A percentile compares a stretch with the other conserved stretches of the same genome.
phyloP scores from a whole-genome alignment of 2,888 invertebrate genomes.

The Trissoscelio sp. region DNA sequence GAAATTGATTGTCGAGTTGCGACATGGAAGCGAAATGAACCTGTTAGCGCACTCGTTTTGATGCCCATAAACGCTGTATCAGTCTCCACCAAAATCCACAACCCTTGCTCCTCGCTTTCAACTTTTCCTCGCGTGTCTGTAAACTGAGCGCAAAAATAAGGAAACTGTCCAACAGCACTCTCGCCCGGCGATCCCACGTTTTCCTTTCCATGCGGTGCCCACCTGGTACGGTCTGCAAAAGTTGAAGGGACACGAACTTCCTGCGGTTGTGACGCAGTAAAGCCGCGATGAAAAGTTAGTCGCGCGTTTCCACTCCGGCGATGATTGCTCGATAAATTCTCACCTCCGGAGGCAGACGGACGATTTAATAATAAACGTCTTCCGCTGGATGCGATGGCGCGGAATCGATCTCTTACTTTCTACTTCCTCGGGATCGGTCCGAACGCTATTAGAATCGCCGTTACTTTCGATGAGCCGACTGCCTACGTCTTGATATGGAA shows the following conservation, averaged over 20 bases:
- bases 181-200: conserved; percentile 37
- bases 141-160: not conserved
- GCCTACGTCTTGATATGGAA: conserved; percentile 56
- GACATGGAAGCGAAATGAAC: conserved; percentile 38
- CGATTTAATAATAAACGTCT: conserved; percentile 74
- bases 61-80: conserved; percentile 8
- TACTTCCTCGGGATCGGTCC: conserved; percentile 69
- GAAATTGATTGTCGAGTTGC: conserved; percentile 46
- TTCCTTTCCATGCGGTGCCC: conserved; percentile 37
- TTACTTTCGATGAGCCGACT: conserved; percentile 59
- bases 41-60: conserved; percentile 2
- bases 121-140: conserved; percentile 9
- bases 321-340: conserved; percentile 70
- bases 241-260: conserved; percentile 14
- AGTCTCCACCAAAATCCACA: conserved; percentile 11
- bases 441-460: conserved; percentile 45
- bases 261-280: conserved; percentile 16
- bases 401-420: conserved; percentile 76
- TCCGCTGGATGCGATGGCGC: conserved; percentile 71
- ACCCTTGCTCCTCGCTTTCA: not conserved
- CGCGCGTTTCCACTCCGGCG: conserved; percentile 53
- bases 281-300: conserved; percentile 39
- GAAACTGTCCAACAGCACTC: not conserved
- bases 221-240: too few species aligned
- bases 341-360: conserved; percentile 68